Percentiles rank a stretch among this genome's conserved stretches.
These are phyloP conservation scores for Engystomops pustulosus DNA, from an alignment of 2,113 vertebrate species.

Conservation along the genomic window DNA sequence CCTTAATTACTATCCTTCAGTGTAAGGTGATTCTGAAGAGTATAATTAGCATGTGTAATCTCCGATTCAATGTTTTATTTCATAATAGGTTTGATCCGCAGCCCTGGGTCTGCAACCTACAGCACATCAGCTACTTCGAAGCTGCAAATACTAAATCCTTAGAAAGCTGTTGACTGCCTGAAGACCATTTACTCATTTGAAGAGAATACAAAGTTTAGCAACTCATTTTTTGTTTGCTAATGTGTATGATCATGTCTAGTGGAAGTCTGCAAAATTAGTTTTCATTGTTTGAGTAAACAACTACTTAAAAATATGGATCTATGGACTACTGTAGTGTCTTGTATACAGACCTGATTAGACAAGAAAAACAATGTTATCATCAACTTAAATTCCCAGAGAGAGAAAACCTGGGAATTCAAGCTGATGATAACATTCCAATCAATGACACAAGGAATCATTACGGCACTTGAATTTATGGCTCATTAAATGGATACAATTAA, in stretches of 20 bases:
- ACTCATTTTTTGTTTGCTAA: not conserved
- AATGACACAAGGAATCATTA: too few relatives aligned
- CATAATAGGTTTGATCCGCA: slow-evolving; percentile 17
- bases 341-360: too few relatives aligned
- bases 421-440: too few relatives aligned
- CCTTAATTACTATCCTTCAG: slow-evolving; percentile 34
- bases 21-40: slow-evolving; percentile 28
- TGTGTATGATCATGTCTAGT: not conserved
- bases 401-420: too few relatives aligned
- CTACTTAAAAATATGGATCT: too few relatives aligned
- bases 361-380: too few relatives aligned
- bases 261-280: not conserved
- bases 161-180: not conserved
- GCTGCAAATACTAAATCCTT: not conserved
- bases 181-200: not conserved
- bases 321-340: too few relatives aligned
- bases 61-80: slow-evolving; percentile 24
- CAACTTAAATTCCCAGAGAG: too few relatives aligned
- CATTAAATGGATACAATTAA: too few relatives aligned
- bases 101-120: slow-evolving; percentile 17
- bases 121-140: not conserved
- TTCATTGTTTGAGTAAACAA: not conserved
- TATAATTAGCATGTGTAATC: slow-evolving; percentile 26
- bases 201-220: not conserved
- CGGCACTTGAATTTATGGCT: too few relatives aligned